phyloP scores from a whole-genome alignment of 2,113 vertebrate genomes.

The Protobothrops mucrosquamatus region DNA sequence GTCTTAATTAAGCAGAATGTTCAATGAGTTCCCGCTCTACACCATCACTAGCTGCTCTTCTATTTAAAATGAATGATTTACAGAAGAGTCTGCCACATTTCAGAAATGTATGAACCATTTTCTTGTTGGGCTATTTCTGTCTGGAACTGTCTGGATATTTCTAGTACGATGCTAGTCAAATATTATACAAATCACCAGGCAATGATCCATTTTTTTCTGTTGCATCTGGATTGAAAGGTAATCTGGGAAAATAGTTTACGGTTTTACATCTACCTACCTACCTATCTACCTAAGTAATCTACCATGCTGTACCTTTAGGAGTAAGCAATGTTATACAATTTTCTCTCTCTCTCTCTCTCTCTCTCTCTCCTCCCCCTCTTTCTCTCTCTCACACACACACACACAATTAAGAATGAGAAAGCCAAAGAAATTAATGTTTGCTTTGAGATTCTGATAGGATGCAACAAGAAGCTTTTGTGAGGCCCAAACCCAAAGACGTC shows the following conservation, averaged over 20 bases:
- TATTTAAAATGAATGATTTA: slow-evolving; percentile 55
- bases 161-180: background rate
- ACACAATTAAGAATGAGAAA: background rate
- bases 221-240: background rate
- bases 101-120: background rate
- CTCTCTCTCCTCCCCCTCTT: no score
- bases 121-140: background rate
- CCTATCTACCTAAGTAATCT: background rate
- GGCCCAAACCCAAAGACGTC: background rate
- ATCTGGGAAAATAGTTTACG: background rate
- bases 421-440: background rate
- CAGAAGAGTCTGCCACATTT: slow-evolving; percentile 52
- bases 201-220: background rate
- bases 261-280: background rate
- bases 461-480: background rate
- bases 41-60: slow-evolving; percentile 41
- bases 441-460: background rate
- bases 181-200: background rate
- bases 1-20: slow-evolving; percentile 73
- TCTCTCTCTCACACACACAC: background rate
- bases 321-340: background rate
- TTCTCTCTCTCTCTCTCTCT: background rate
- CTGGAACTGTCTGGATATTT: background rate
- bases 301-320: background rate
- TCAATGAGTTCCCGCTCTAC: slow-evolving; percentile 26